A percentile compares a stretch with the other conserved stretches of the same genome.
phyloP scores from a whole-genome alignment of 2,888 invertebrate genomes.

The Anthrax anthrax region DNA sequence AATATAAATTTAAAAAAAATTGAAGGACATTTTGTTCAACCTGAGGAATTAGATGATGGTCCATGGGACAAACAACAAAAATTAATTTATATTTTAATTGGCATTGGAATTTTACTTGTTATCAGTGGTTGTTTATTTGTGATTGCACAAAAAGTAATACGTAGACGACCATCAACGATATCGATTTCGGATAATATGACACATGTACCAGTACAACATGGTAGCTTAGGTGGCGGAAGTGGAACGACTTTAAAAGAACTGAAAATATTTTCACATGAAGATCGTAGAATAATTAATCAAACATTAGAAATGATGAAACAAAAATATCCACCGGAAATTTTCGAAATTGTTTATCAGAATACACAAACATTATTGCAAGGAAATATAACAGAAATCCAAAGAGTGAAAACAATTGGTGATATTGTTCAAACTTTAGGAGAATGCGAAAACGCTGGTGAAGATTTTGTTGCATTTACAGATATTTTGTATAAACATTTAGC shows the following conservation, averaged over 20 bases:
- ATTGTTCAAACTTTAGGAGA: constrained; percentile 20
- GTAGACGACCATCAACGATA: constrained; percentile 1
- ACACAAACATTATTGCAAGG: constrained; percentile 18
- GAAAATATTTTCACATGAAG: constrained; percentile 18
- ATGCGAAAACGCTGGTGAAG: constrained; percentile 19
- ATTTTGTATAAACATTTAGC: constrained; percentile 22
- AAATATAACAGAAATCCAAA: constrained; percentile 21
- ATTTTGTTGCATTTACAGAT: constrained; percentile 23
- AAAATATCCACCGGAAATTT: constrained; percentile 22
- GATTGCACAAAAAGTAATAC: constrained; percentile 10
- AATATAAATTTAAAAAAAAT: constrained; percentile 20
- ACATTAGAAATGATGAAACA: constrained; percentile 20
- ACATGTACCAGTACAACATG: not conserved
- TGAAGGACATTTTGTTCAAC: constrained; percentile 22
- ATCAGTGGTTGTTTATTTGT: constrained; percentile 12
- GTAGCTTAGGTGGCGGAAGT: not conserved
- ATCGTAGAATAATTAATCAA: constrained; percentile 21
- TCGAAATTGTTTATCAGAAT: constrained; percentile 19
- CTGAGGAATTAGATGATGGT: constrained; percentile 19
- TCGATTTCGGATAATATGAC: constrained; percentile 1
- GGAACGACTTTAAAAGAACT: constrained; percentile 4
- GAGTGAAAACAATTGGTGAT: constrained; percentile 21
- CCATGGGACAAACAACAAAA: not conserved
- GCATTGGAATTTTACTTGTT: constrained; percentile 7
- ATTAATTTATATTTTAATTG: constrained; percentile 8